A percentile compares a stretch with the other conserved stretches of the same genome.
Evolutionary conservation across 2,888 invertebrate species (phyloP).

Genomic region (Helleia helle): DNA sequence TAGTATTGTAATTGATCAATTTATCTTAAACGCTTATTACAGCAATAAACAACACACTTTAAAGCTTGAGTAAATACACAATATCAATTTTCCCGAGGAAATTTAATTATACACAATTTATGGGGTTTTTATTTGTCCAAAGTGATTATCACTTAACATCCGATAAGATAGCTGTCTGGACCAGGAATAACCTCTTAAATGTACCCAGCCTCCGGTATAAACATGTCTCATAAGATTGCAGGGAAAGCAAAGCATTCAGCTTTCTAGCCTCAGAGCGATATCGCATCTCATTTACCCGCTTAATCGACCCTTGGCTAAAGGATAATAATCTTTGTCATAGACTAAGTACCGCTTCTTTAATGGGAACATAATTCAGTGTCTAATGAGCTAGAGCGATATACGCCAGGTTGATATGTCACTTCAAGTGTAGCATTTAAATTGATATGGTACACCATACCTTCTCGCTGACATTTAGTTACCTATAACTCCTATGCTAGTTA

Average conservation of each 20-base stretch:
- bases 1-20: neutral
- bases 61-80: neutral
- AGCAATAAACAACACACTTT: neutral
- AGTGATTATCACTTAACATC: constrained; percentile 9
- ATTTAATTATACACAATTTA: constrained; percentile 8
- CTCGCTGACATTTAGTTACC: too few relatives aligned
- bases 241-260: constrained; percentile 24
- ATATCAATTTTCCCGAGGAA: constrained; percentile 1
- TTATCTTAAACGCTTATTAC: neutral
- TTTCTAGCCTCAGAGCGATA: constrained; percentile 26
- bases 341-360: constrained; percentile 16
- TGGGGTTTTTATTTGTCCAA: constrained; percentile 5
- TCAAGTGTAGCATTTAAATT: neutral
- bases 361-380: constrained; percentile 18
- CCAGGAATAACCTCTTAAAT: constrained; percentile 14
- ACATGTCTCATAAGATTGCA: constrained; percentile 26
- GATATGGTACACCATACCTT: too few relatives aligned
- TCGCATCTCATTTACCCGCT: constrained; percentile 31
- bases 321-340: constrained; percentile 24
- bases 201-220: constrained; percentile 19
- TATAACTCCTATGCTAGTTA: too few relatives aligned
- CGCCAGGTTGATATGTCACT: constrained; percentile 4
- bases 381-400: constrained; percentile 13
- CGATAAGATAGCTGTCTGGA: constrained; percentile 6
- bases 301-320: constrained; percentile 27